Conservation (phyloP, 2,888 invertebrate species). For the Danaus chrysippus region DNA sequence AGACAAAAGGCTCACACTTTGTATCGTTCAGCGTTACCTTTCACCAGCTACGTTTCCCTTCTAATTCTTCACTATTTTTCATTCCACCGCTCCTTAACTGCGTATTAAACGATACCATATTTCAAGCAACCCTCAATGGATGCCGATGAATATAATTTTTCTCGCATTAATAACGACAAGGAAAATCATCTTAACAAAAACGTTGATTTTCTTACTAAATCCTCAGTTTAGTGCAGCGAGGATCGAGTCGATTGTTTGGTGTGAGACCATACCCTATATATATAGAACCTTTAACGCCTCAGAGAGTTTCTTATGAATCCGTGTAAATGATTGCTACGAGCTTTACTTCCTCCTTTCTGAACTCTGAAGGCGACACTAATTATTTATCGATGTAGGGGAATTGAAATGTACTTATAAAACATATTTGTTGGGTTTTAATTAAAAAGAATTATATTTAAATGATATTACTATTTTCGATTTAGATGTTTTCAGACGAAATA, state of each 20-base stretch:
- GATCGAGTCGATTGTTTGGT: slow-evolving; percentile 43
- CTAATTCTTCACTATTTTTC: slow-evolving; percentile 30
- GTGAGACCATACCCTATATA: slow-evolving; percentile 30
- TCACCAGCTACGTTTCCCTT: slow-evolving; percentile 44
- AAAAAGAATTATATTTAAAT: no score
- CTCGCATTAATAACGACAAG: slow-evolving; percentile 33
- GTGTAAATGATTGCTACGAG: no score
- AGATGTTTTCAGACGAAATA: no score
- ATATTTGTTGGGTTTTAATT: no score
- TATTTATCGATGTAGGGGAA: no score
- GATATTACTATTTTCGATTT: no score
- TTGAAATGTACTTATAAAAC: no score
- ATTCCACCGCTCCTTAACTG: slow-evolving; percentile 43
- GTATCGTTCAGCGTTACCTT: slow-evolving; percentile 73
- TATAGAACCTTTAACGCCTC: slow-evolving; percentile 26
- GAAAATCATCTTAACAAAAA: slow-evolving; percentile 58
- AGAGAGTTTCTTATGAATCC: no score
- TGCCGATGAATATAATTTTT: neutral
- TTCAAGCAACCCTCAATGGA: slow-evolving; percentile 39
- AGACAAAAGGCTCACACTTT: slow-evolving; percentile 78
- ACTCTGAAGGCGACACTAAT: no score
- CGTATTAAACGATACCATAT: neutral
- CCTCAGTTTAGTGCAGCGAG: slow-evolving; percentile 59
- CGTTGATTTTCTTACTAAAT: slow-evolving; percentile 62
- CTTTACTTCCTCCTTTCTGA: no score